Base-by-base conservation (phyloP, 2,888 invertebrate genomes). In the Ptychoptera contaminata region DNA sequence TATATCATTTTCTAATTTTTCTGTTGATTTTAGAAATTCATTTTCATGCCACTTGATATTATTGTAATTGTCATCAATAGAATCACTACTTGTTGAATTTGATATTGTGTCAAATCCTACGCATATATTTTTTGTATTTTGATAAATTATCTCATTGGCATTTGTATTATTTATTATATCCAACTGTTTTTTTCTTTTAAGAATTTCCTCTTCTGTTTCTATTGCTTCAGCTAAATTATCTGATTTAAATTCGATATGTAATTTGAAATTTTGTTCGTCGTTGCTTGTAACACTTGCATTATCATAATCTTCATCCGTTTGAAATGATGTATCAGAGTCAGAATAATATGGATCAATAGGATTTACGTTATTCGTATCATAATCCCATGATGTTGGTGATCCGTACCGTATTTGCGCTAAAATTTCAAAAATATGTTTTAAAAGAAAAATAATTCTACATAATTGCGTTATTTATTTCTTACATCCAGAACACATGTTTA, bases 141-240 rank as follows among this genome's bases (percentile, higher is more conserved):
- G 63, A 48, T 67, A 65, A 37, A 58, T 56, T 7, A 59, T 60
- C 47, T 66, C 65, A 47, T 64, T 65, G 10, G 58, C 61, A 46
- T 59, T 63, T 1, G 61, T 59, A 5, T 61, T 60, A 50, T 62
- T 63, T 37, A 63, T 64, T 6, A 65, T 64, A 23, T 60, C 62
- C 29, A 61, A 44, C 47, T 63, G 60, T 45, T 56, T 67, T 55
- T 58, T 58, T 1, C 64, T 55, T 50, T 63, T 70, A 53, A 55
- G 53, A 35, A 59, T 54, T 59, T 70, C 65, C n/a, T 62, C 59
- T 45, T 68, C 74, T 5, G 78, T 64, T 54, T 88, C 87, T 1
- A 87, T 74, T 0, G 88, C 87, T 60, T 88, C 88, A 0, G 88
- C 90, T 37, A 85, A 77, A 61, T 85, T 86, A 16, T 84, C 83